These are phyloP conservation scores for Mormoops blainvillei DNA, from an alignment of 2,113 vertebrate genomes.

Conservation along the genomic window DNA sequence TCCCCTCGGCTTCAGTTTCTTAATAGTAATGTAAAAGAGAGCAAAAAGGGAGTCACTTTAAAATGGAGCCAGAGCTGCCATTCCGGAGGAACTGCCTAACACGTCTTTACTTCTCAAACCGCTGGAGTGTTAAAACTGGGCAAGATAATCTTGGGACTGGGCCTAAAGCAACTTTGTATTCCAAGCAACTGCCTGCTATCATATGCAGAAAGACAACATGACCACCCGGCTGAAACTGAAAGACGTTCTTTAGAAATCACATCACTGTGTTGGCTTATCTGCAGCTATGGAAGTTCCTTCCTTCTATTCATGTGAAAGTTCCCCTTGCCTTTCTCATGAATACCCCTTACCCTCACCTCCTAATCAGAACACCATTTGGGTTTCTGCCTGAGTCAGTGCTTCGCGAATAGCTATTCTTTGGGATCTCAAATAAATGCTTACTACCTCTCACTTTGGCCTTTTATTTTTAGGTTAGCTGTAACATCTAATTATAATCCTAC, in stretches of 20 bases:
- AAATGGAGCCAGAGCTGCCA: neutral
- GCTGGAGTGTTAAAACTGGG: neutral
- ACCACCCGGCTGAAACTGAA: neutral
- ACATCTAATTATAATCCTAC: neutral
- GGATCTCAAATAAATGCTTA: neutral
- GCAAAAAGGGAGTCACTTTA: neutral
- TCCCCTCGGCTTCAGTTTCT: neutral
- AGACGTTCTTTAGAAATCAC: neutral
- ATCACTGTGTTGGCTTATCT: neutral
- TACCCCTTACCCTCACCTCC: neutral
- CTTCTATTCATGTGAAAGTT: neutral
- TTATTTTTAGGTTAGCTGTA: neutral
- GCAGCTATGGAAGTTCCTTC: neutral
- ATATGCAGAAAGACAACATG: too few species aligned
- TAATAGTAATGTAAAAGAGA: neutral
- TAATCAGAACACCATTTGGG: neutral
- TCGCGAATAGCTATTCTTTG: neutral
- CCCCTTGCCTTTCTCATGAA: neutral
- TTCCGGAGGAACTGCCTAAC: neutral
- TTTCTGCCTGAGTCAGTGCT: neutral
- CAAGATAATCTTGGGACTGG: neutral
- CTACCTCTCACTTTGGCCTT: neutral
- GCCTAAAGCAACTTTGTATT: neutral
- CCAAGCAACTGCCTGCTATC: neutral
- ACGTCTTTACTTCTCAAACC: neutral